phyloP scores from a whole-genome alignment of 2,888 invertebrate species.

The Odontocolon sp. region DNA sequence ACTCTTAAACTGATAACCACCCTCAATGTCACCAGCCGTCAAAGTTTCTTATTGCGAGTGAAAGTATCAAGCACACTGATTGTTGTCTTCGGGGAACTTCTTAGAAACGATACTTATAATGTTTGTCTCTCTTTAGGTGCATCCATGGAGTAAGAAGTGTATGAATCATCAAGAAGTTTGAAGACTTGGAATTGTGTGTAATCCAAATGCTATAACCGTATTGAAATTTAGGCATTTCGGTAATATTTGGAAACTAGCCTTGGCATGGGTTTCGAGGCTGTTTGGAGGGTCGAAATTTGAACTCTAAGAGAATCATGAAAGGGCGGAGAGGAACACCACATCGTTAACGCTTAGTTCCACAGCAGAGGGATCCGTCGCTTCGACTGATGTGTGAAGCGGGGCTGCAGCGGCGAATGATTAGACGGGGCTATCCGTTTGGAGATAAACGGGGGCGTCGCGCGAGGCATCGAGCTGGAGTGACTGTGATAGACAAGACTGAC shows the following conservation, averaged over 20 bases:
- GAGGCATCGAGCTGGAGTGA: slow-evolving; percentile 38
- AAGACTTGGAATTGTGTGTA: no score
- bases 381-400: background rate
- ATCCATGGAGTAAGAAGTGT: no score
- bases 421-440: slow-evolving; percentile 34
- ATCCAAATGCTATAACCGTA: no score
- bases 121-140: no score
- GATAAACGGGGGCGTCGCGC: slow-evolving; percentile 32
- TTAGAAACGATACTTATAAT: background rate
- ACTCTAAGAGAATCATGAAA: background rate
- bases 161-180: no score
- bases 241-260: no score
- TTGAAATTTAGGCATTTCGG: no score
- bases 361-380: no score
- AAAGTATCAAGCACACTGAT: background rate
- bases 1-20: slow-evolving; percentile 42
- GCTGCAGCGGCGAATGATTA: slow-evolving; percentile 13
- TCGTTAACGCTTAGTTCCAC: no score
- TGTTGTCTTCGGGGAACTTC: background rate
- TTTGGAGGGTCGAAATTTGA: no score
- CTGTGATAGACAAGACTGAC: slow-evolving; percentile 32
- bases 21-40: slow-evolving; percentile 41
- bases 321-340: no score
- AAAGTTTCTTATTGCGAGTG: slow-evolving; percentile 6
- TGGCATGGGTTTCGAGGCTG: no score